Evolutionary conservation across 2,888 invertebrate genomes (phyloP).

Genomic region (Macaria liturata): DNA sequence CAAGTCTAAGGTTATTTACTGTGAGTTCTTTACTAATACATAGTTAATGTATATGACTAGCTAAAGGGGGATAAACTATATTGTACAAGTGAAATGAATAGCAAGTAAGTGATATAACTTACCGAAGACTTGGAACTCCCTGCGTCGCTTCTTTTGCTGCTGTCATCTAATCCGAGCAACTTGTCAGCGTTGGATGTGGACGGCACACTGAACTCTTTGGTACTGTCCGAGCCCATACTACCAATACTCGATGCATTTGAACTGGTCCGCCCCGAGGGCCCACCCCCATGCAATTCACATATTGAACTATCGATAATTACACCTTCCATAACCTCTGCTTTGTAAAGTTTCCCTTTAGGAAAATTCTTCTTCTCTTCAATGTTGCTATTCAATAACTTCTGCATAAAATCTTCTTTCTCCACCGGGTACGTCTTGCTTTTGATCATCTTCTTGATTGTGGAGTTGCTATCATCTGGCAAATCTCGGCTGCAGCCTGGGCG

Average conservation of each 20-base stretch:
- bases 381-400: slow-evolving; percentile 65
- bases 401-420: slow-evolving; percentile 71
- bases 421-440: slow-evolving; percentile 39
- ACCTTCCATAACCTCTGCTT: slow-evolving; percentile 47
- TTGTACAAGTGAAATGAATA: too few species aligned
- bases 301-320: slow-evolving; percentile 49
- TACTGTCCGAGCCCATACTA: slow-evolving; percentile 65
- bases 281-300: slow-evolving; percentile 53
- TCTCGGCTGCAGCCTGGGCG: slow-evolving; percentile 73
- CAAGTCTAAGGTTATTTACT: too few species aligned
- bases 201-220: slow-evolving; percentile 66
- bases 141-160: slow-evolving; percentile 50
- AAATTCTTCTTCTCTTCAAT: slow-evolving; percentile 68
- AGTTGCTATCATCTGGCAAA: slow-evolving; percentile 61
- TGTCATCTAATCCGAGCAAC: slow-evolving; percentile 64
- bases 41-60: too few species aligned
- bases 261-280: slow-evolving; percentile 62
- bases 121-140: slow-evolving; percentile 60
- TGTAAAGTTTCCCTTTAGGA: slow-evolving; percentile 74
- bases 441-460: slow-evolving; percentile 69
- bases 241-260: slow-evolving; percentile 72
- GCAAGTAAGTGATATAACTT: slow-evolving; percentile 26
- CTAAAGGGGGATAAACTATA: too few species aligned
- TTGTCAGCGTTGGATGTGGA: slow-evolving; percentile 76
- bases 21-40: too few species aligned